A percentile compares a stretch with the other conserved stretches of the same genome.
These are phyloP conservation scores for Felis catus DNA, from an alignment of 2,113 vertebrate genomes.

Conservation along the genomic window DNA sequence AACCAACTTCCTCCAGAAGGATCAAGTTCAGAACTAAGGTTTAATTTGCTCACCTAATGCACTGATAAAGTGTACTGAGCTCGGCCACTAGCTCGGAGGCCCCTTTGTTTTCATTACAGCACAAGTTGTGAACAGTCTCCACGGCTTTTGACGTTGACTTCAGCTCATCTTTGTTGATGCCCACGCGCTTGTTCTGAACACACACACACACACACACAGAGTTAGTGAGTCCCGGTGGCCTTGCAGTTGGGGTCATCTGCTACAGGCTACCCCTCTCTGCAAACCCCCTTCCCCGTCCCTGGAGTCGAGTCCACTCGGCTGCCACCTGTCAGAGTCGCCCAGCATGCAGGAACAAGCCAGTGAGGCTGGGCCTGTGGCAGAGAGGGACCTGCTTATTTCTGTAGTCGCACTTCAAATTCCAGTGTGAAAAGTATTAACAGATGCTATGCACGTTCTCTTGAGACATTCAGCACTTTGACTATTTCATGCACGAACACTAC, in stretches of 20 bases:
- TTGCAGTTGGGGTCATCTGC: fast-evolving
- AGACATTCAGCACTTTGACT: neutral
- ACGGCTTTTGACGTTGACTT: constrained; percentile 98
- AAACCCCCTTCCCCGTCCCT: neutral
- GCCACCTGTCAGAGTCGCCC: neutral
- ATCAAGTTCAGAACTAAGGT: fast-evolving
- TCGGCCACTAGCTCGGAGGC: constrained; percentile 97
- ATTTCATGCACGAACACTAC: neutral
- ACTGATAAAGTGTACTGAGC: constrained; percentile 96
- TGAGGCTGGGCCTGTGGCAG: neutral
- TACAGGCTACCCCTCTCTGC: neutral
- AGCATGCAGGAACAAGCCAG: neutral
- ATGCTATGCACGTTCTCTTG: neutral
- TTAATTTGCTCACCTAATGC: constrained; percentile 85
- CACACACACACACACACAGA: neutral
- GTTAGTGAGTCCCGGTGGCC: fast-evolving
- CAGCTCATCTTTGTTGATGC: constrained; percentile 98
- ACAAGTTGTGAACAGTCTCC: constrained; percentile 96
- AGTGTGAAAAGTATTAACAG: neutral
- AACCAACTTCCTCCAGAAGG: no score
- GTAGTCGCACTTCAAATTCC: neutral
- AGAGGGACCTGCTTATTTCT: neutral
- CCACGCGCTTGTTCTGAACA: constrained; percentile 95
- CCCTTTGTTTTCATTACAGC: constrained; percentile 99
- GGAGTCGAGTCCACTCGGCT: neutral